Percentiles rank a stretch among this genome's conserved stretches.
phyloP scores from a whole-genome alignment of 2,113 vertebrate species.

The Caranx ignobilis region DNA sequence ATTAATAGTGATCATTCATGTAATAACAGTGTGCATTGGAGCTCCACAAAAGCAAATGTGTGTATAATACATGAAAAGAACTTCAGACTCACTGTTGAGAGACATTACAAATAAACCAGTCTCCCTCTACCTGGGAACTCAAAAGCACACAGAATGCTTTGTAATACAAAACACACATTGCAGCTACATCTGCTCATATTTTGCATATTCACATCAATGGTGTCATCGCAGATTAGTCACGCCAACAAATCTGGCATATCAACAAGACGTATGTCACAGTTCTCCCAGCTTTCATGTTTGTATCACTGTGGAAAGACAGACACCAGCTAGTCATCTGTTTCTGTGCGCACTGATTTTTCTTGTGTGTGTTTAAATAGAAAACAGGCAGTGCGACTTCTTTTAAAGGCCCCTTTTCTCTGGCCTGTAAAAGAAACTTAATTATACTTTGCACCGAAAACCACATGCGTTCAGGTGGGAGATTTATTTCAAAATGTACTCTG shows the following conservation, averaged over 20 bases:
- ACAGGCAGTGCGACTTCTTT: conserved; percentile 31
- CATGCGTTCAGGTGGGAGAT: conserved; percentile 21
- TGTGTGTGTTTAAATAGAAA: conserved; percentile 51
- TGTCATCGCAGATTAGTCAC: conserved; percentile 62
- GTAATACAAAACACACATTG: conserved; percentile 30
- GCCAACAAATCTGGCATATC: conserved; percentile 50
- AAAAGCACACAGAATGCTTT: conserved; percentile 6
- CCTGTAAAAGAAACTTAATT: conserved; percentile 19
- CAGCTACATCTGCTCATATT: conserved; percentile 59
- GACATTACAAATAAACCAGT: conserved; percentile 5
- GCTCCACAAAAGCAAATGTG: background rate
- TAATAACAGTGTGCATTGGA: background rate
- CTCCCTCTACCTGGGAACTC: conserved; percentile 14
- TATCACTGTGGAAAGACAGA: conserved; percentile 43
- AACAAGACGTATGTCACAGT: conserved; percentile 51
- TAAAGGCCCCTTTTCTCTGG: conserved; percentile 19
- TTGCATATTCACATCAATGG: conserved; percentile 41
- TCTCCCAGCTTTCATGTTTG: conserved; percentile 63
- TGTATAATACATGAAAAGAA: conserved; percentile 6
- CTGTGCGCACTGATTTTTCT: conserved; percentile 22
- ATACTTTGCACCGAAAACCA: conserved; percentile 11
- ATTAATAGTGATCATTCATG: background rate
- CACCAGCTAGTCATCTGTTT: conserved; percentile 61
- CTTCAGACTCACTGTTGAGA: background rate
- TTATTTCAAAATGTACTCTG: conserved; percentile 38